Conservation (phyloP, 2,797 vertebrate species). For the Falco biarmicus region DNA sequence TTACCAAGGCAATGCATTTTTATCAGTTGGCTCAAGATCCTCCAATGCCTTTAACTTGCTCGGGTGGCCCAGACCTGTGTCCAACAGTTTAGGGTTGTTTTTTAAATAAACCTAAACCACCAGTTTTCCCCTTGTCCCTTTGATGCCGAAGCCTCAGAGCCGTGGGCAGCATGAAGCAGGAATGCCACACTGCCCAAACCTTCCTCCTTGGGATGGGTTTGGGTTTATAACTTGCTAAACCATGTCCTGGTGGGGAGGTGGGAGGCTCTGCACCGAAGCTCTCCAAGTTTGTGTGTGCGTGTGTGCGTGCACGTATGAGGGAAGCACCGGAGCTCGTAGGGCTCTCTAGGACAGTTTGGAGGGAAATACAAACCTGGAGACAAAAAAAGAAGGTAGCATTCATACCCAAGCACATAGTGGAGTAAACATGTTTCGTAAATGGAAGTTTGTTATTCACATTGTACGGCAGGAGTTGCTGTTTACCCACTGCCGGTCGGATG, state of each 20-base stretch:
- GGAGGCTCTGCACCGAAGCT: neutral
- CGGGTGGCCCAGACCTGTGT: neutral
- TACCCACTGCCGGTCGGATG: neutral
- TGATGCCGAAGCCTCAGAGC: neutral
- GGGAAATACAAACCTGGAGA: constrained; percentile 1
- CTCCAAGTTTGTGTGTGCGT: neutral
- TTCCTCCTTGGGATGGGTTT: constrained; percentile 1
- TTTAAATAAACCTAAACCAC: neutral
- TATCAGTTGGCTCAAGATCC: neutral
- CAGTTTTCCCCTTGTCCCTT: neutral
- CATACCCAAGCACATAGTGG: constrained; percentile 12
- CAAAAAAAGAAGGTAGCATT: constrained; percentile 65
- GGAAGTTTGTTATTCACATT: constrained; percentile 56
- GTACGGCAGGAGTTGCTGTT: constrained; percentile 26
- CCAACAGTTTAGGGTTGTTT: neutral
- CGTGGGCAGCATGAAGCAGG: neutral
- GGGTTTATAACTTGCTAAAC: constrained; percentile 21
- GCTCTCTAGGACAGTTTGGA: neutral
- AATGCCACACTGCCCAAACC: neutral
- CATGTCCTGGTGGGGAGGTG: neutral
- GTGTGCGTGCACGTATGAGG: neutral
- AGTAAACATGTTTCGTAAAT: constrained; percentile 59
- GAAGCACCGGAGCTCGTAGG: neutral
- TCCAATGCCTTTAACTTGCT: neutral
- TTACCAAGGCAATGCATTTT: neutral